Evolutionary conservation across 1,140 invertebrate genomes (phyloP).

Genomic region (Lethocerus indicus): DNA sequence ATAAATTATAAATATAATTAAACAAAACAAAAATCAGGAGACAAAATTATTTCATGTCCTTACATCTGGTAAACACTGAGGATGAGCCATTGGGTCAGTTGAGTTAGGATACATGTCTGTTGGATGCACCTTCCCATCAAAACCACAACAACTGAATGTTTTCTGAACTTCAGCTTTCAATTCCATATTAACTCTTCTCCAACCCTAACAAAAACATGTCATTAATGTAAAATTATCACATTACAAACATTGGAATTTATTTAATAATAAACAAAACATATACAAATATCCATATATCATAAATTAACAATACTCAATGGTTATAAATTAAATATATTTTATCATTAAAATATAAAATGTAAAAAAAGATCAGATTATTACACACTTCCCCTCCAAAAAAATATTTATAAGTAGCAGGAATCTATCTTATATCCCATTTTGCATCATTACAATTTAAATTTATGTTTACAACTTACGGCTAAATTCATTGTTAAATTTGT

Average conservation of each 20-base stretch:
- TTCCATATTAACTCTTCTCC: slow-evolving; percentile 43
- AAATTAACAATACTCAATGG: neutral
- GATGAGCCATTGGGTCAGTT: slow-evolving; percentile 30
- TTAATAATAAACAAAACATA: too few species aligned
- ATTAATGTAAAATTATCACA: too few species aligned
- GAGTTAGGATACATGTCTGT: too few species aligned
- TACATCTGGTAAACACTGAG: slow-evolving; percentile 42
- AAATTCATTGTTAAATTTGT: too few species aligned
- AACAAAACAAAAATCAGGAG: neutral
- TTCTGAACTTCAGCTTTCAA: slow-evolving; percentile 51
- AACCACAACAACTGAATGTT: slow-evolving; percentile 72
- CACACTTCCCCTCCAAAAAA: too few species aligned
- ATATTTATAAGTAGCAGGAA: too few species aligned
- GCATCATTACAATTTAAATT: too few species aligned
- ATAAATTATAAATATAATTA: neutral
- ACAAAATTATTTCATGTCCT: slow-evolving; percentile 16
- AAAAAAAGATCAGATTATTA: neutral
- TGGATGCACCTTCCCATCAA: slow-evolving; percentile 28
- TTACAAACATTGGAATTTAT: too few species aligned
- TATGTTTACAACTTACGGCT: too few species aligned
- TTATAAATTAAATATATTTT: neutral
- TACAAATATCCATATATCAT: too few species aligned
- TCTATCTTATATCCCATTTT: too few species aligned
- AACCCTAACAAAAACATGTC: slow-evolving; percentile 41
- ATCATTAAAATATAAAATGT: neutral